Base-by-base conservation (phyloP, 2,888 invertebrate species). In the Nephrocerus scutellatus region DNA sequence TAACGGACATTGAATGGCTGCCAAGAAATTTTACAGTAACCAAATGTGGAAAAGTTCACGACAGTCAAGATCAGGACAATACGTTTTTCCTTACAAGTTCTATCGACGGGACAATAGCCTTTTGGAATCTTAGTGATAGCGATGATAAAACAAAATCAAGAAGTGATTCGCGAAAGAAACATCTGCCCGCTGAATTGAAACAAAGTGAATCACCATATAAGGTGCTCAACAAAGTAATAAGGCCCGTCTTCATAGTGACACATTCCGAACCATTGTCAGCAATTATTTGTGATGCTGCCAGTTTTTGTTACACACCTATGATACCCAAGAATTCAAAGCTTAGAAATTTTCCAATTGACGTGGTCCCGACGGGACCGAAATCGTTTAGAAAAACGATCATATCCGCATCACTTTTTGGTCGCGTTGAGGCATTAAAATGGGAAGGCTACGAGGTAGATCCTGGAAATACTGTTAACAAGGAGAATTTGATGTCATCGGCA, bases 1-100 rank as follows among this genome's bases (percentile, higher is more conserved):
- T 86, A 14, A 77, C 76, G 1, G 62, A 71, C 19, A 79, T 86
- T 31, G 70, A 72, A 32, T 85, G 85, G 85, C 52, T 84, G n/a
- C 74, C 79, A 6, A 74, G 76, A 1, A 74, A 75, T 50, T 73
- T 75, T 49, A 69, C 67, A 42, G 59, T 83, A 5, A 73, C 77
- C 8, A 66, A 72, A 10, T 77, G 75, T 26, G 84, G 85, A 1
- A 70, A 63, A 66, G 66, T 76, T 10, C 63, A 54, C 46, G 56
- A 55, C 38, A 66, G 66, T 39, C 63, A 53, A 47, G 70, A 64
- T 48, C 59, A 54, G 52, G 54, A 60, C 16, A 70, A 77, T 9
- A 63, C 76, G 39, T 82, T 80, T 54, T 81, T 85, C 56, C 60
- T 79, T 4, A 77, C 82, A 1, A 72, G 75, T 18, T 74, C 80